Conservation (phyloP, 2,797 vertebrate species). For the Pipistrellus pygmaeus region DNA sequence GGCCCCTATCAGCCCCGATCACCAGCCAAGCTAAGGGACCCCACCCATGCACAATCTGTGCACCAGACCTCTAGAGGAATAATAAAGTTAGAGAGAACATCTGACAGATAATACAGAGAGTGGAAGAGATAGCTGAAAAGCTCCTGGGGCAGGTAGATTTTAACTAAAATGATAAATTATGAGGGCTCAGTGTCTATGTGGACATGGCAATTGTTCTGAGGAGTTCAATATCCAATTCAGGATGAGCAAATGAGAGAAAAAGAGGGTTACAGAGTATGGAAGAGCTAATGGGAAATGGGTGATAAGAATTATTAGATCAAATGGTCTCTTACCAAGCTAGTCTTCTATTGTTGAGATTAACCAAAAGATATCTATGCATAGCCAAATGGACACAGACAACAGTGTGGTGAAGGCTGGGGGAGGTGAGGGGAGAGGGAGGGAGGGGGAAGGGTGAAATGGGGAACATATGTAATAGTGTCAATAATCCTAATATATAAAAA, state of each 20-base stretch:
- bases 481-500: background rate
- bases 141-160: background rate
- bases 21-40: too few relatives aligned
- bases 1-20: too few relatives aligned
- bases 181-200: background rate
- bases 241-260: background rate
- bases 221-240: background rate
- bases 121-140: background rate
- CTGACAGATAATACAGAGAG: background rate
- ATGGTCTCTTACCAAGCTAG: background rate
- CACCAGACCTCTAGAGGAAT: background rate
- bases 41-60: too few relatives aligned
- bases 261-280: background rate
- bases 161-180: background rate
- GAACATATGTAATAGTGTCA: background rate
- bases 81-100: background rate
- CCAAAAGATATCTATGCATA: background rate
- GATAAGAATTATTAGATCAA: background rate
- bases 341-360: background rate
- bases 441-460: background rate
- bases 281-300: background rate
- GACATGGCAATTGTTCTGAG: background rate
- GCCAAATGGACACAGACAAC: background rate
- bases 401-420: background rate
- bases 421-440: accelerated